Percentiles rank a stretch among this genome's conserved stretches.
Conservation (phyloP, 2,888 invertebrate species). For the Sepioteuthis lessoniana region DNA sequence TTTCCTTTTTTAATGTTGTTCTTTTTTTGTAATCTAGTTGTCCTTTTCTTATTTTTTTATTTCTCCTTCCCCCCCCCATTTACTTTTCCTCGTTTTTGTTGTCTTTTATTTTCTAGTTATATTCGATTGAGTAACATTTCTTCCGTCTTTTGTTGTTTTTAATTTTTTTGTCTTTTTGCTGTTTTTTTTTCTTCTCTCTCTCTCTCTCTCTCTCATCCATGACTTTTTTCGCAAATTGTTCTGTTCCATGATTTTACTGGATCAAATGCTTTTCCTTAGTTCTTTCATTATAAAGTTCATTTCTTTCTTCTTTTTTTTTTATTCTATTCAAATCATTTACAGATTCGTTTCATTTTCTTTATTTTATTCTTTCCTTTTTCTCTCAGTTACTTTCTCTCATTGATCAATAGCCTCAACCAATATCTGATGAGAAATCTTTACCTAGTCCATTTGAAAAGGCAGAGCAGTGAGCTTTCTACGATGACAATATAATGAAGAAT, state of each 20-base stretch:
- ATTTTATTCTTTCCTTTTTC: not conserved
- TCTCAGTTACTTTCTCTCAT: not conserved
- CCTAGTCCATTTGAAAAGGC: slow-evolving; percentile 20
- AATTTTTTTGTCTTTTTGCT: not conserved
- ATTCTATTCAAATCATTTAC: not conserved
- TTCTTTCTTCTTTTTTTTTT: not conserved
- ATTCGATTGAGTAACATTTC: not conserved
- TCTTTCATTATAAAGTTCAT: not conserved
- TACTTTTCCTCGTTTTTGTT: not conserved
- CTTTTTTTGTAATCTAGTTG: no score
- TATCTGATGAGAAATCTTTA: slow-evolving; percentile 33
- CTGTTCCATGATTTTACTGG: not conserved
- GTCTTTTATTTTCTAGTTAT: not conserved
- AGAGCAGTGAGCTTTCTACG: not conserved
- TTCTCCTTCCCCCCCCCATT: not conserved
- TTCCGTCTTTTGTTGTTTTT: not conserved
- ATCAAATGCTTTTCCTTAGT: not conserved
- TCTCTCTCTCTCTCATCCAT: not conserved
- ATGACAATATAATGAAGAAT: not conserved
- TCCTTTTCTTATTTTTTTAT: not conserved
- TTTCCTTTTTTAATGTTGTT: no score
- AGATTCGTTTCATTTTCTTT: not conserved
- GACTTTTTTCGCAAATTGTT: not conserved
- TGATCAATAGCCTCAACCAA: not conserved
- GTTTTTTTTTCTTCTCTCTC: not conserved